phyloP scores from a whole-genome alignment of 2,888 invertebrate genomes.

The Euphydryas editha region DNA sequence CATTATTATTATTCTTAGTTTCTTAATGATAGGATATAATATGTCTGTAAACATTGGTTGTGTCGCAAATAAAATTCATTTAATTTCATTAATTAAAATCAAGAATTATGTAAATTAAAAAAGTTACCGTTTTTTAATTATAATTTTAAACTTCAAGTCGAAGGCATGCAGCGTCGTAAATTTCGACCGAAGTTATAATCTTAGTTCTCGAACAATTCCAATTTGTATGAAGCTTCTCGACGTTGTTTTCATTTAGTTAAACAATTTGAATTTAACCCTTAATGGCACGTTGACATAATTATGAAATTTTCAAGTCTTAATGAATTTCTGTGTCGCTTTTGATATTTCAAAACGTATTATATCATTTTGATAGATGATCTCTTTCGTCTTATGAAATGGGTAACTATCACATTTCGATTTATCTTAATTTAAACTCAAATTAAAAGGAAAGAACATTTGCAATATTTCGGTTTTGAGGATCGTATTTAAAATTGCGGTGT shows the following conservation, averaged over 20 bases:
- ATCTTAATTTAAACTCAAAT: not conserved
- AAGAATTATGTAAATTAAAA: too few species aligned
- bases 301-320: slow-evolving; percentile 31
- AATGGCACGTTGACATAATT: slow-evolving; percentile 17
- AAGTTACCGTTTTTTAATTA: not conserved
- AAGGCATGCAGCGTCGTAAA: slow-evolving; percentile 19
- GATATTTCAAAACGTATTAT: not conserved
- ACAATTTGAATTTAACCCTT: slow-evolving; percentile 18
- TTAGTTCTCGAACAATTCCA: slow-evolving; percentile 61
- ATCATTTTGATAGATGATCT: slow-evolving; percentile 1
- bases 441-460: too few species aligned
- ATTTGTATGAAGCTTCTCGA: slow-evolving; percentile 50
- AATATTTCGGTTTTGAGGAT: too few species aligned
- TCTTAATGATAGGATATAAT: too few species aligned
- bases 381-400: not conserved
- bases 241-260: slow-evolving; percentile 23
- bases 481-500: too few species aligned
- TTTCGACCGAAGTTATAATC: slow-evolving; percentile 36
- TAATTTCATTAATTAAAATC: too few species aligned
- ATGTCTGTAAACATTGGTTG: too few species aligned
- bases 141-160: slow-evolving; percentile 8
- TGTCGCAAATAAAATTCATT: too few species aligned
- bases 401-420: not conserved
- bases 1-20: too few species aligned
- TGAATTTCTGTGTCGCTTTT: slow-evolving; percentile 8